These are phyloP conservation scores for Stenurella melanura DNA, from an alignment of 2,888 invertebrate species.

Conservation along the genomic window DNA sequence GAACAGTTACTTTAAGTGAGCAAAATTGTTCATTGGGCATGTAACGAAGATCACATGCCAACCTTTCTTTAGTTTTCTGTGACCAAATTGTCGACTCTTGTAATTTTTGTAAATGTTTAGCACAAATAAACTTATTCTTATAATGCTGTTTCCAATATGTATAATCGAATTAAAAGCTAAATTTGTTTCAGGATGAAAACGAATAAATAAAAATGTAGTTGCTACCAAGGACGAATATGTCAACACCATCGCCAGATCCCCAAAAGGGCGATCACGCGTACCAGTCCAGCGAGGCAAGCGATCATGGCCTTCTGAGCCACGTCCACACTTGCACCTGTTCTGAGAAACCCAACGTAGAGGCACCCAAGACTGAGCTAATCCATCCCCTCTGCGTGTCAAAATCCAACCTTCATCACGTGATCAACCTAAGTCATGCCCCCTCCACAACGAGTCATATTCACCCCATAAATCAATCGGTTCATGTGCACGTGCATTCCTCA, in stretches of 20 bases:
- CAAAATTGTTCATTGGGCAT: no score
- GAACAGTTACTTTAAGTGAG: no score
- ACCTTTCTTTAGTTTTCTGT: no score
- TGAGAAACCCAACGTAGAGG: slow-evolving; percentile 63
- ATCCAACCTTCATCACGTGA: slow-evolving; percentile 56
- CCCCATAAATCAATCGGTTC: slow-evolving; percentile 59
- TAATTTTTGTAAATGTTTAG: no score
- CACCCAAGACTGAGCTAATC: slow-evolving; percentile 63
- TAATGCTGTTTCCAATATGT: no score
- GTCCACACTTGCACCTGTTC: slow-evolving; percentile 65
- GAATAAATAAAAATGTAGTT: slow-evolving; percentile 37
- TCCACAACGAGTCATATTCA: slow-evolving; percentile 64
- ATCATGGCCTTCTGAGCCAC: slow-evolving; percentile 68
- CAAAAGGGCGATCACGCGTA: slow-evolving; percentile 69
- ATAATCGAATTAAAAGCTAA: no score
- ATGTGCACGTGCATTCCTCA: slow-evolving; percentile 67
- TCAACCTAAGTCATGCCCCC: slow-evolving; percentile 59
- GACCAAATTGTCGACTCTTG: no score
- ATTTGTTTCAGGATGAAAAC: slow-evolving; percentile 31
- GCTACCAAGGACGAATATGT: slow-evolving; percentile 52
- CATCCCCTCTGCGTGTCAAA: slow-evolving; percentile 55
- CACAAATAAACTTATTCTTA: no score
- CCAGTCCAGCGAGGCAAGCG: slow-evolving; percentile 70
- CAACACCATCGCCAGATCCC: slow-evolving; percentile 69
- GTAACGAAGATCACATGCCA: no score